Evolutionary conservation across 2,797 vertebrate species (phyloP).

Genomic region (Takifugu rubripes): DNA sequence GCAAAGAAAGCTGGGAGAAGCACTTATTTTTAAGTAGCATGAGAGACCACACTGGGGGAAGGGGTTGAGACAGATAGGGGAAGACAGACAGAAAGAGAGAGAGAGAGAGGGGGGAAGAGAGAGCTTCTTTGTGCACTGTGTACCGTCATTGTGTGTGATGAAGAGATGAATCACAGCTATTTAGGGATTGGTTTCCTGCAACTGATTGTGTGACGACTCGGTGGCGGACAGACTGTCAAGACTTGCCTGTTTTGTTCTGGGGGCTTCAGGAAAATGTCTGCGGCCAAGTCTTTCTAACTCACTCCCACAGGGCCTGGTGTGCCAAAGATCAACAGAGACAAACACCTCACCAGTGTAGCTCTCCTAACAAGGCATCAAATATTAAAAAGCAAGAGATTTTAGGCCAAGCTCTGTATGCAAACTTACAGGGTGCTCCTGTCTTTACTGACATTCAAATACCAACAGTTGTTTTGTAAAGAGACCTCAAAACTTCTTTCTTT

Average conservation of each 20-base stretch:
- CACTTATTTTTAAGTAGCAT: slow-evolving; percentile 74
- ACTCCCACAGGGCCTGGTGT: slow-evolving; percentile 64
- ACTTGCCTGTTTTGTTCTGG: slow-evolving; percentile 80
- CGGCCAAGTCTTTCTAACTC: slow-evolving; percentile 65
- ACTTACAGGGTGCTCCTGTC: slow-evolving; percentile 59
- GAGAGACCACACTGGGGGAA: slow-evolving; percentile 62
- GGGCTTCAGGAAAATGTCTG: slow-evolving; percentile 75
- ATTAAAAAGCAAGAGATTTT: slow-evolving; percentile 59
- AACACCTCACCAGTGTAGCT: slow-evolving; percentile 55
- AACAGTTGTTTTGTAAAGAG: slow-evolving; percentile 28
- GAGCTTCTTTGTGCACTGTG: slow-evolving; percentile 75
- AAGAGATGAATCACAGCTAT: slow-evolving; percentile 83
- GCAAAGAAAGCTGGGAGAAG: slow-evolving; percentile 72
- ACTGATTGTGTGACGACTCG: slow-evolving; percentile 78
- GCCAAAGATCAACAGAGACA: slow-evolving; percentile 70
- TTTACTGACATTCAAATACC: slow-evolving; percentile 33
- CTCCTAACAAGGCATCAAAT: slow-evolving; percentile 64
- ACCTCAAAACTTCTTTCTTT: slow-evolving; percentile 10
- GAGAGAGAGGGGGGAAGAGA: slow-evolving; percentile 55
- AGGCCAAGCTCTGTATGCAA: slow-evolving; percentile 55
- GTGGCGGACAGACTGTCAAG: slow-evolving; percentile 79
- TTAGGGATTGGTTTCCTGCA: slow-evolving; percentile 83
- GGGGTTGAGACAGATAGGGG: slow-evolving; percentile 65
- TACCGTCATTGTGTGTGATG: slow-evolving; percentile 76
- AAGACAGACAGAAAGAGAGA: slow-evolving; percentile 47